Conservation (phyloP, 2,888 invertebrate species). For the Epinotia ramella region DNA sequence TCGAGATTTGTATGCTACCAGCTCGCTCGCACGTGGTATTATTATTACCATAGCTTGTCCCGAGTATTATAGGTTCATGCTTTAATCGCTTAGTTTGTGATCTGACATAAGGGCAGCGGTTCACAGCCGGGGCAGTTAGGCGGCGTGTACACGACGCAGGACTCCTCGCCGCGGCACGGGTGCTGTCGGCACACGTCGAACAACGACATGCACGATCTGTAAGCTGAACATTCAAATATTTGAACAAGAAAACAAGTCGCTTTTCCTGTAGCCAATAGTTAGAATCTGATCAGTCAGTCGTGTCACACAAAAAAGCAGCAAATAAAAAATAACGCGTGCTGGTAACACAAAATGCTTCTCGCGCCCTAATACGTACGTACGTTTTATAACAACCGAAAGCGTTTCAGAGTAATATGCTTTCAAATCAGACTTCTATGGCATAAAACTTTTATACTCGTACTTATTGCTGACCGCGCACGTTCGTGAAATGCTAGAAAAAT, state of each 20-base stretch:
- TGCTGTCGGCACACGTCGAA: conserved; percentile 72
- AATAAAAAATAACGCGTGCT: no score
- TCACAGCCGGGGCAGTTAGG: conserved; percentile 74
- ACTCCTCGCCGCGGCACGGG: conserved; percentile 70
- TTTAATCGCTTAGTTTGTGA: conserved; percentile 17
- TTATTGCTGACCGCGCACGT: background rate
- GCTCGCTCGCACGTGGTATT: no score
- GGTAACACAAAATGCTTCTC: no score
- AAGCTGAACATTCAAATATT: conserved; percentile 59
- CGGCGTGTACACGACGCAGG: conserved; percentile 67
- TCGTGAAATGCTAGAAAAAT: background rate
- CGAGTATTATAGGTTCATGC: no score
- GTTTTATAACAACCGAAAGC: background rate
- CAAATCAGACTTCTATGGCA: background rate
- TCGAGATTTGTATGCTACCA: no score
- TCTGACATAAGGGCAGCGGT: conserved; percentile 66
- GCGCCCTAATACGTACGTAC: no score
- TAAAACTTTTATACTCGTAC: background rate
- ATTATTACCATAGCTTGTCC: no score
- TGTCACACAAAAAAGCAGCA: no score
- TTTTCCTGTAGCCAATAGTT: no score
- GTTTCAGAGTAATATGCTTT: background rate
- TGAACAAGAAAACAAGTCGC: background rate
- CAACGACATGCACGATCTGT: conserved; percentile 67
- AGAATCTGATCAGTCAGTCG: no score